Conservation (phyloP, 2,888 invertebrate genomes). For the Dugesia japonica region DNA sequence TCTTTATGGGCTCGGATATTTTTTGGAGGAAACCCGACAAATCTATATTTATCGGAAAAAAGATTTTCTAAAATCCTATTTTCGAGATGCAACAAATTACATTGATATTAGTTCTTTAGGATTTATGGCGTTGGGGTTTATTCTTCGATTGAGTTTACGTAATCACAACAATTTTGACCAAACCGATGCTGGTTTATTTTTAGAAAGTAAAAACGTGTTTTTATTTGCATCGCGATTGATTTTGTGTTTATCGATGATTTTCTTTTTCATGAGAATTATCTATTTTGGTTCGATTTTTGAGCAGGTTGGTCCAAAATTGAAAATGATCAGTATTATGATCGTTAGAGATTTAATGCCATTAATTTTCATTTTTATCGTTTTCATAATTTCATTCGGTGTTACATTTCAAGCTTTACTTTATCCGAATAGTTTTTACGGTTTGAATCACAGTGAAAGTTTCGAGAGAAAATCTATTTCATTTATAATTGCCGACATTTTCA, state of each 20-base stretch:
- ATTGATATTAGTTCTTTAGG: not conserved
- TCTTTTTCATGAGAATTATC: slow-evolving; percentile 30
- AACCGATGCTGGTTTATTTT: not conserved
- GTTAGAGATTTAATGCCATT: slow-evolving; percentile 32
- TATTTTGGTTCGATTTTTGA: slow-evolving; percentile 25
- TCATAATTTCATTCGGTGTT: slow-evolving; percentile 31
- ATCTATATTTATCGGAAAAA: not conserved
- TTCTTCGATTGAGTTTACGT: not conserved
- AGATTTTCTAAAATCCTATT: slow-evolving; percentile 5
- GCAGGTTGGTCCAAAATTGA: slow-evolving; percentile 32
- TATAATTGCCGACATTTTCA: not conserved
- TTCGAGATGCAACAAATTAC: not conserved
- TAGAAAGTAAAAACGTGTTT: not conserved
- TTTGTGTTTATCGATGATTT: slow-evolving; percentile 10
- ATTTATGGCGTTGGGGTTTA: not conserved
- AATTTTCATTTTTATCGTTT: slow-evolving; percentile 30
- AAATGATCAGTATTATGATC: slow-evolving; percentile 35
- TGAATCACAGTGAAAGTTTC: not conserved
- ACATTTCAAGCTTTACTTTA: slow-evolving; percentile 30
- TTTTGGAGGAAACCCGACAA: slow-evolving; percentile 21
- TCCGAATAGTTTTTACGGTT: slow-evolving; percentile 27
- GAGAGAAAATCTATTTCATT: not conserved
- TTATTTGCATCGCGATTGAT: slow-evolving; percentile 17
- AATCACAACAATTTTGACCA: not conserved
- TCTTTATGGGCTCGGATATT: slow-evolving; percentile 16